These are phyloP conservation scores for Lepus timidus DNA, from an alignment of 2,113 vertebrate species.

Conservation along the genomic window DNA sequence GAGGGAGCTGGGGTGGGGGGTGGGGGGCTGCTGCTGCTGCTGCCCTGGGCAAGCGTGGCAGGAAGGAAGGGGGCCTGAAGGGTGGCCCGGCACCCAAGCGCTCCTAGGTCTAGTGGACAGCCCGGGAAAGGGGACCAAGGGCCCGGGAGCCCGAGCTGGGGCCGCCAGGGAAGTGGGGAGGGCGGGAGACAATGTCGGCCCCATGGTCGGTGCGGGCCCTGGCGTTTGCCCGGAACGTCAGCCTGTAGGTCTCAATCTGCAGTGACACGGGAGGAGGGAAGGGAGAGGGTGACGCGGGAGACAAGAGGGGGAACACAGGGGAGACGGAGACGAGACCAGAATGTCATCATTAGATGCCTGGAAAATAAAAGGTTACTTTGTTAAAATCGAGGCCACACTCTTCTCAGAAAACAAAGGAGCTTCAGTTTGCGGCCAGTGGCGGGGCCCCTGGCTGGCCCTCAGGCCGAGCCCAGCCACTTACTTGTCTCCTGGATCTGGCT, in stretches of 20 bases:
- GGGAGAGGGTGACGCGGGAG: slow-evolving; percentile 51
- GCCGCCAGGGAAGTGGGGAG: slow-evolving; percentile 86
- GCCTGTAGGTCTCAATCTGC: slow-evolving; percentile 96
- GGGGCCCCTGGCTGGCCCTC: slow-evolving; percentile 74
- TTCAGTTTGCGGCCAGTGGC: slow-evolving; percentile 76
- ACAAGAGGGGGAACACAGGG: slow-evolving; percentile 77
- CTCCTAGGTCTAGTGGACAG: slow-evolving; percentile 55
- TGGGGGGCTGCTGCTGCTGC: not conserved
- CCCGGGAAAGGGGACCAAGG: slow-evolving; percentile 80
- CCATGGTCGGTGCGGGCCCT: slow-evolving; percentile 94
- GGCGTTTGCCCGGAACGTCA: slow-evolving; percentile 94
- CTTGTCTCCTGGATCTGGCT: slow-evolving; percentile 97
- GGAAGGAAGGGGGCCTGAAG: not conserved
- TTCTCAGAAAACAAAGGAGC: slow-evolving; percentile 68
- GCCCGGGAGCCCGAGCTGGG: slow-evolving; percentile 86
- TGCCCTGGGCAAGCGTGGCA: not conserved
- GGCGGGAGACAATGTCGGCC: slow-evolving; percentile 91
- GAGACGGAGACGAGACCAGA: slow-evolving; percentile 93
- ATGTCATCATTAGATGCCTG: slow-evolving; percentile 98
- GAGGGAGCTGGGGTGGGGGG: not conserved
- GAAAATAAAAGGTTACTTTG: slow-evolving; percentile 93
- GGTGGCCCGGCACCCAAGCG: slow-evolving; percentile 23
- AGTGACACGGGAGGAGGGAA: slow-evolving; percentile 89
- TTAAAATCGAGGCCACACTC: slow-evolving; percentile 80
- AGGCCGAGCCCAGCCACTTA: slow-evolving; percentile 88